These are phyloP conservation scores for Labeo rohita DNA, from an alignment of 2,113 vertebrate genomes.

Conservation along the genomic window DNA sequence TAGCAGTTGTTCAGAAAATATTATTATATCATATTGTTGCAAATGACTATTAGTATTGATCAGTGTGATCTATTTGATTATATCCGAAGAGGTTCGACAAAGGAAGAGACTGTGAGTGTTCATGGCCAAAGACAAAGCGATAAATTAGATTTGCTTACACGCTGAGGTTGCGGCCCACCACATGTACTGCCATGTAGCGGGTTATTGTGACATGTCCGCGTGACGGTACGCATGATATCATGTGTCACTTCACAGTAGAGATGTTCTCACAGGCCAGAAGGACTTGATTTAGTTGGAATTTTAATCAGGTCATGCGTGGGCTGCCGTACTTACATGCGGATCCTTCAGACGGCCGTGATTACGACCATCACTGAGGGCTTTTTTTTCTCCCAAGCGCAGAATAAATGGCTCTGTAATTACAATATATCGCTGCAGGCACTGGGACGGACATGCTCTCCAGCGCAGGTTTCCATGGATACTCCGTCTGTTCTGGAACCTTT, in stretches of 20 bases:
- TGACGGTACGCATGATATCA: constrained; percentile 41
- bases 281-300: constrained; percentile 27
- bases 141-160: constrained; percentile 17
- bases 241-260: constrained; percentile 36
- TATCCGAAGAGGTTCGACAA: background rate
- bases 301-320: constrained; percentile 35
- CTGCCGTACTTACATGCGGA: background rate
- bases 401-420: constrained; percentile 57
- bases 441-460: constrained; percentile 64
- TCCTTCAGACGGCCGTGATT: constrained; percentile 30
- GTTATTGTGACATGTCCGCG: background rate
- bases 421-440: constrained; percentile 59
- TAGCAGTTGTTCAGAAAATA: background rate
- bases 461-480: constrained; percentile 78
- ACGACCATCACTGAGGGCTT: constrained; percentile 1
- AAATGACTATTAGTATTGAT: background rate
- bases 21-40: background rate
- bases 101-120: background rate
- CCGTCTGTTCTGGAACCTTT: constrained; percentile 64
- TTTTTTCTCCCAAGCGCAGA: background rate
- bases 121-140: background rate
- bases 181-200: constrained; percentile 14
- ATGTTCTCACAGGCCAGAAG: constrained; percentile 39
- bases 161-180: background rate
- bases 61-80: background rate